Percentiles rank a stretch among this genome's conserved stretches.
phyloP scores from a whole-genome alignment of 2,113 vertebrate species.

The Baryphthengus martii region DNA sequence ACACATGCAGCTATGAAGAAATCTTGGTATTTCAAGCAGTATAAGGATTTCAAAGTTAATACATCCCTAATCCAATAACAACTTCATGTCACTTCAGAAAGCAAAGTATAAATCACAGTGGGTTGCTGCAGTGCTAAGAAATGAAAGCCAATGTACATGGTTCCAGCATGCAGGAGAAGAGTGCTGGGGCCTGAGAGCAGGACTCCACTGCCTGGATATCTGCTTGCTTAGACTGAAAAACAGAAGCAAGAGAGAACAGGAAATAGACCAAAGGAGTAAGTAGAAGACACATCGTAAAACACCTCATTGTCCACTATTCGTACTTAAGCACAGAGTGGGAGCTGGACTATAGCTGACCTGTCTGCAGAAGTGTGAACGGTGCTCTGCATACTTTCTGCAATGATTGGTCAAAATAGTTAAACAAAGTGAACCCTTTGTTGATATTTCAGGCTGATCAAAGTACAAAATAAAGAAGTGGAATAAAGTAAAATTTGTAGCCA shows the following conservation, averaged over 20 bases:
- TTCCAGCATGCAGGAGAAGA: neutral
- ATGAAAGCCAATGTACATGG: rapidly evolving
- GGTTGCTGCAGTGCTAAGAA: neutral
- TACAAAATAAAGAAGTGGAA: neutral
- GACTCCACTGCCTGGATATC: rapidly evolving
- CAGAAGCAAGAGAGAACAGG: neutral
- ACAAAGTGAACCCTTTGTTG: neutral
- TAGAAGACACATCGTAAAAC: neutral
- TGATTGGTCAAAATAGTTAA: neutral
- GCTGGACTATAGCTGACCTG: neutral
- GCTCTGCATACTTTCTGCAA: neutral
- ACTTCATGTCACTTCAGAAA: neutral
- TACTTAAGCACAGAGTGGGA: neutral
- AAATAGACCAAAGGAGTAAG: neutral
- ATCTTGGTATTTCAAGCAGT: neutral
- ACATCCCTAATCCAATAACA: neutral
- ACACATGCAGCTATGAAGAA: neutral
- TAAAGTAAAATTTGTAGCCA: neutral
- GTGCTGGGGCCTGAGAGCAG: neutral
- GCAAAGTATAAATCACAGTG: neutral
- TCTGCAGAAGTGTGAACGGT: neutral
- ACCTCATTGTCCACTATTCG: neutral
- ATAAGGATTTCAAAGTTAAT: neutral
- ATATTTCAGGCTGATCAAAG: neutral
- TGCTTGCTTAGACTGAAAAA: neutral